Base-by-base conservation (phyloP, 2,113 vertebrate genomes). In the Mormyrus lacerda region DNA sequence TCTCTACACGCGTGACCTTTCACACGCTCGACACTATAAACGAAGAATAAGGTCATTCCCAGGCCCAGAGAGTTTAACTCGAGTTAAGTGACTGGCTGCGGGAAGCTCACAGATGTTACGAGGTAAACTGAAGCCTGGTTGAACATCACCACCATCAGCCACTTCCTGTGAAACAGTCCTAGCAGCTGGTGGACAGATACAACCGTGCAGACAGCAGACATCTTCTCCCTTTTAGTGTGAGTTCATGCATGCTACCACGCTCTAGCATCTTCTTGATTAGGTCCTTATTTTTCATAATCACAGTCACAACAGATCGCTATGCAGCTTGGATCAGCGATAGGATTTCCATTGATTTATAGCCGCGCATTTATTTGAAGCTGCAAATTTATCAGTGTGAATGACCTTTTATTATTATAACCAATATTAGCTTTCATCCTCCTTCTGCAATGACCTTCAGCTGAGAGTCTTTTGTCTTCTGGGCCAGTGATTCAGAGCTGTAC, bases 331-430 rank as follows among this genome's bases (percentile, higher is more conserved):
- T 84, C 45, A 5, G 8, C 39, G 9, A 47, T 47, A 47, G 82
- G 82, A 47, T 84, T 47, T 84, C 39, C 82, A 84, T 8, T 84
- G 82, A 84, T 84, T 84, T 84, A 84, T 84, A 84, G 79, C 4
- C 19, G 1, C 39, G 44, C 19, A 11, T 84, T 84, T 84, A 45
- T 84, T 84, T 84, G 39, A 84, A 84, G 82, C 13, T 84, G 44
- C 17, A 11, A 47, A 84, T 84, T 84, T 45, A 47, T 84, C 42
- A 45, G 19, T 11, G 44, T n/a, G 39, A 84, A 47, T 45, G 42
- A 44, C 82, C 42, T 45, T 84, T 84, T 82, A 82, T 42, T 42
- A 82, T 45, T 84, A 44, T 84, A 47, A 44, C 39, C 19, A 47
- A 45, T 47, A 84, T 47, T 21, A 42, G 39, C 21, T 84, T n/a